A percentile compares a stretch with the other conserved stretches of the same genome.
These are phyloP conservation scores for Orestias chungarensis DNA, from an alignment of 2,797 vertebrate genomes.

Conservation along the genomic window DNA sequence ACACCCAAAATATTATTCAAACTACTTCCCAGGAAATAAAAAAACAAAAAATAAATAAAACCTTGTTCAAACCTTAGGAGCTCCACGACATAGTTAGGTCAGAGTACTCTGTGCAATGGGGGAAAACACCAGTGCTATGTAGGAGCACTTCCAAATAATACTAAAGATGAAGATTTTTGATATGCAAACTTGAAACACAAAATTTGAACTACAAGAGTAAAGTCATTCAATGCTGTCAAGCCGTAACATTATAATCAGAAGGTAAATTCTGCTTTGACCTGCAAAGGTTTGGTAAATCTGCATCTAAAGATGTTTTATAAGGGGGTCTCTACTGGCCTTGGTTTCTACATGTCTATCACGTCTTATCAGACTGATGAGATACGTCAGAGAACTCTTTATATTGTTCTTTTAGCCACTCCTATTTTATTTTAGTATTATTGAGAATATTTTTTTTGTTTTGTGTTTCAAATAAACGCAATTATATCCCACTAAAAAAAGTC, in stretches of 20 bases:
- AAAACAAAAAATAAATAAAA: too few species aligned
- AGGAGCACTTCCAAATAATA: constrained; percentile 2
- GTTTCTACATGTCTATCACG: too few species aligned
- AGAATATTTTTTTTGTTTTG: not conserved
- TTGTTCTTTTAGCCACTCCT: too few species aligned
- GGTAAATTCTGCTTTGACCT: not conserved
- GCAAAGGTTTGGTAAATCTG: not conserved
- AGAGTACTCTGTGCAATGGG: constrained; percentile 37
- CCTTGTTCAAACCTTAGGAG: too few species aligned
- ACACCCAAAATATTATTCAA: constrained; percentile 60
- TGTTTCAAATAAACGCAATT: not conserved
- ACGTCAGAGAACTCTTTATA: too few species aligned
- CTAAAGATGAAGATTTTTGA: too few species aligned
- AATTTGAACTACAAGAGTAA: not conserved
- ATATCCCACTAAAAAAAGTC: too few species aligned
- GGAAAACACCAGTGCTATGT: too few species aligned
- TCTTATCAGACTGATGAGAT: too few species aligned
- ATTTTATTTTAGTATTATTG: too few species aligned
- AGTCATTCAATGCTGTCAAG: not conserved
- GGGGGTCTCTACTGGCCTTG: too few species aligned
- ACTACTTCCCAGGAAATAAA: constrained; percentile 50
- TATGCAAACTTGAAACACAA: not conserved
- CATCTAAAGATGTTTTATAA: not conserved
- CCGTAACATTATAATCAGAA: not conserved
- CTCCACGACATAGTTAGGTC: constrained; percentile 67